Evolutionary conservation across 64 coral and sea anemone species (phyloP).

Genomic region (Trachythela sp.): DNA sequence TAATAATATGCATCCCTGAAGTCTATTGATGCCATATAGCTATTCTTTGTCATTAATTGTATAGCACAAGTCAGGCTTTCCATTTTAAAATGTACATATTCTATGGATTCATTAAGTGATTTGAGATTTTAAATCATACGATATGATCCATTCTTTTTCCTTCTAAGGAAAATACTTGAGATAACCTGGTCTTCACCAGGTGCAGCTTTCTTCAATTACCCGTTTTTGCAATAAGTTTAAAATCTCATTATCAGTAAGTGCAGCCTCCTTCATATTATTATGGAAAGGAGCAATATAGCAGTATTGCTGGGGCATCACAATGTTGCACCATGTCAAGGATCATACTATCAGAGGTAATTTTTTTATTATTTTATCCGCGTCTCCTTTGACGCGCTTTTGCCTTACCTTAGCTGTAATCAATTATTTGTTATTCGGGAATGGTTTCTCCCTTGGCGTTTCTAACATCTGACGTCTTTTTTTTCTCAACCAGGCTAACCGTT

Average conservation of each 20-base stretch:
- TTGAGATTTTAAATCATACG: slow-evolving; percentile 53
- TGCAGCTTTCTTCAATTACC: too few species aligned
- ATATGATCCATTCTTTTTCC: slow-evolving; percentile 24
- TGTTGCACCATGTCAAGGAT: too few species aligned
- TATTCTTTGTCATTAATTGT: slow-evolving; percentile 31
- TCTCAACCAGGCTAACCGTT: too few species aligned
- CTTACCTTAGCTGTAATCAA: background rate
- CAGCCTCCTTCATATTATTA: slow-evolving; percentile 13
- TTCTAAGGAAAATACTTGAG: background rate
- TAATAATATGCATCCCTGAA: background rate
- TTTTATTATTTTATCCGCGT: background rate
- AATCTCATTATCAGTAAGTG: slow-evolving; percentile 2
- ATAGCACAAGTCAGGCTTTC: slow-evolving; percentile 36
- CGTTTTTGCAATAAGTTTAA: too few species aligned
- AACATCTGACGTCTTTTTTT: too few species aligned
- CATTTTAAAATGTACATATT: slow-evolving; percentile 47
- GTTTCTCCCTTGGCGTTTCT: too few species aligned
- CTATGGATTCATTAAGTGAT: slow-evolving; percentile 29
- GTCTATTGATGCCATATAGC: slow-evolving; percentile 37
- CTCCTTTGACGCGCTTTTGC: background rate
- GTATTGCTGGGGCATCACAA: too few species aligned
- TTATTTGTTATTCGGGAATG: background rate
- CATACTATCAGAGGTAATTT: too few species aligned
- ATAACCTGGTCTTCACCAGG: too few species aligned
- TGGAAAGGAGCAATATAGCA: background rate